A percentile compares a stretch with the other conserved stretches of the same genome.
These are phyloP conservation scores for Junonia oenone DNA, from an alignment of 2,888 invertebrate species.

Conservation along the genomic window DNA sequence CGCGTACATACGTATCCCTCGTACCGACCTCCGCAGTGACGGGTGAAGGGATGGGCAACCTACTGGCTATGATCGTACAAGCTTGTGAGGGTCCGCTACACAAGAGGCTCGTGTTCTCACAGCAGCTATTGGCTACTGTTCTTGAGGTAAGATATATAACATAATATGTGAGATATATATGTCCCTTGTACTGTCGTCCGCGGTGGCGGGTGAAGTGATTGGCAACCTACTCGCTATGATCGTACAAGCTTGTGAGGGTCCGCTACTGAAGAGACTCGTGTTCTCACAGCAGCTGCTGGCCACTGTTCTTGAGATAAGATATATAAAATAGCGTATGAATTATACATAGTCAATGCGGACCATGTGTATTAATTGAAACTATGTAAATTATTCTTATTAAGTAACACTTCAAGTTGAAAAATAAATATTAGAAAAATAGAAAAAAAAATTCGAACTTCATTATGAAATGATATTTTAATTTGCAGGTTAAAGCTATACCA, in stretches of 20 bases:
- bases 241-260: slow-evolving; percentile 94
- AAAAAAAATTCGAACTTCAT: no score
- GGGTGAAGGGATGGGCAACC: slow-evolving; percentile 99
- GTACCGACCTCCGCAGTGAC: slow-evolving; percentile 98
- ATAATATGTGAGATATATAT: no score
- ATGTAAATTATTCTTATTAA: no score
- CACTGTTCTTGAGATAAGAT: slow-evolving; percentile 84
- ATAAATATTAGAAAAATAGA: no score
- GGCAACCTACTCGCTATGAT: slow-evolving; percentile 97
- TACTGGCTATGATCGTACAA: slow-evolving; percentile 95
- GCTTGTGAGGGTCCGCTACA: slow-evolving; percentile 94
- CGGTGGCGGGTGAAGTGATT: slow-evolving; percentile 98
- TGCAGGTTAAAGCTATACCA: slow-evolving; percentile 94
- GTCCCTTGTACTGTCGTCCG: slow-evolving; percentile 97
- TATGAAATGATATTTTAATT: no score
- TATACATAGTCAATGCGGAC: no score
- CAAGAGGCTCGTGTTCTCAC: slow-evolving; percentile 93
- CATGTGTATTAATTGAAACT: no score
- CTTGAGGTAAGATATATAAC: slow-evolving; percentile 83
- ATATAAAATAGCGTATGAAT: no score
- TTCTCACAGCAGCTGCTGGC: slow-evolving; percentile 96
- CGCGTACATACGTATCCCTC: slow-evolving; percentile 94
- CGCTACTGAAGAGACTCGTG: slow-evolving; percentile 92
- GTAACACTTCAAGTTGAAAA: no score
- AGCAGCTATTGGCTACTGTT: slow-evolving; percentile 93